Base-by-base conservation (phyloP, 2,113 vertebrate species). In the Vireo altiloquus region DNA sequence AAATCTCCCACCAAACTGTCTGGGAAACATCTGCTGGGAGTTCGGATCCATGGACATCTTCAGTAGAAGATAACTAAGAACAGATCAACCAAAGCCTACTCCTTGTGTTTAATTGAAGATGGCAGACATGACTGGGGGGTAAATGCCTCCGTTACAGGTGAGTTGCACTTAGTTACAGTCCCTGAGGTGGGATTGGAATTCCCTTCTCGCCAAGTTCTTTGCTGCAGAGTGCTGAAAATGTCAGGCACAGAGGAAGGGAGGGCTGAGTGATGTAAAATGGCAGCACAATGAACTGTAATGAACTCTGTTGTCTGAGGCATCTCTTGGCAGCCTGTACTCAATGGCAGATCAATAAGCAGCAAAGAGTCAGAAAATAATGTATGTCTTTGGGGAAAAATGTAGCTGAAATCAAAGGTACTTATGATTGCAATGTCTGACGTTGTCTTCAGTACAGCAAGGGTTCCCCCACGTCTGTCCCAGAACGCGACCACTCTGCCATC, bases 271-370 rank as follows among this genome's bases (percentile, higher is more conserved):
- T 40, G 30, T 78, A 75, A 91, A 81, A 91, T 25, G 6, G 60
- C 28, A 89, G 52, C 47, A 84, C 39, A 68, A 70, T 35, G 31
- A 63, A 75, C 40, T 47, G 4, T 40, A 89, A 93, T 65, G 81
- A 83, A 56, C 25, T 83, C 39, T 50, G 16, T 19, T 53, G 20
- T 84, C 69, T 91, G 52, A 81, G 49, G 44, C 31, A 75, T 74
- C 39, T 89, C 72, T 53, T 93, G 60, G 68, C 68, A 90, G 47
- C 40, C 65, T 81, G 64, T 42, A 40, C 35, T 70, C 13, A 56
- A 35, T n/a, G 24, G 15, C 28, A 80, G 47, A 93, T 87, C 72
- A 90, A 81, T 84, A 89, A 63, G 60, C 39, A 64, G 64, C 61
- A 61, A 63, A 12, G 30, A 89, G 47, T 44, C 44, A 89, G 68